Percentiles rank a stretch among this genome's conserved stretches.
These are phyloP conservation scores for Sphenodon punctatus DNA, from an alignment of 2,797 vertebrate genomes.

Conservation along the genomic window DNA sequence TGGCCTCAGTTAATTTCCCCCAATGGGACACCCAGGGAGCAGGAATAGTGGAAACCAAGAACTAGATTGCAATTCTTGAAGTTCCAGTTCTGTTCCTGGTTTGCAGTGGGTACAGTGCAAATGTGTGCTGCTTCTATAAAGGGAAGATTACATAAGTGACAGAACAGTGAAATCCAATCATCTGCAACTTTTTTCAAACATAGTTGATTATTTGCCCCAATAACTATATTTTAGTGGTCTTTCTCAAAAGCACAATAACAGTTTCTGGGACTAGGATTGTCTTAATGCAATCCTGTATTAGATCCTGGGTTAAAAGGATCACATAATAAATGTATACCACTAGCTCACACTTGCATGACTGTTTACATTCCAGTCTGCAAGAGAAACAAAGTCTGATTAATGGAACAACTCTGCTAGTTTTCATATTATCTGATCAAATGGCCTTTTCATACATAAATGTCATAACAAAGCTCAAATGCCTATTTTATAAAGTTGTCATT, in stretches of 20 bases:
- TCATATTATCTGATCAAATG: slow-evolving; percentile 49
- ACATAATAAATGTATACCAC: slow-evolving; percentile 60
- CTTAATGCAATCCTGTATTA: no score
- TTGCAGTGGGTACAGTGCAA: no score
- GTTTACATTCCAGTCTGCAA: slow-evolving; percentile 49
- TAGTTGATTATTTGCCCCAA: neutral
- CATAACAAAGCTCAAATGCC: slow-evolving; percentile 50
- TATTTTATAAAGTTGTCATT: slow-evolving; percentile 40
- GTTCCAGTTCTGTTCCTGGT: no score
- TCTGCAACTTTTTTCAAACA: neutral
- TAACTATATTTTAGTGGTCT: neutral
- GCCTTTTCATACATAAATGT: slow-evolving; percentile 31
- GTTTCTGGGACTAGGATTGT: neutral
- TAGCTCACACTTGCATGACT: slow-evolving; percentile 31
- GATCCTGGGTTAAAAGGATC: slow-evolving; percentile 60
- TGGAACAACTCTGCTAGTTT: slow-evolving; percentile 47
- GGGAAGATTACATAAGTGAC: no score
- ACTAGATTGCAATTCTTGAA: neutral
- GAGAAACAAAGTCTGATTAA: slow-evolving; percentile 63
- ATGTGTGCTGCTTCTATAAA: no score
- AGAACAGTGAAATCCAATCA: neutral
- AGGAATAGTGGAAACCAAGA: neutral
- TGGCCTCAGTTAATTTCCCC: neutral
- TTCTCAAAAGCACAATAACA: slow-evolving; percentile 35
- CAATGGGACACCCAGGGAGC: neutral